Evolutionary conservation across 2,888 invertebrate genomes (phyloP).

Genomic region (Ectemnius cavifrons): DNA sequence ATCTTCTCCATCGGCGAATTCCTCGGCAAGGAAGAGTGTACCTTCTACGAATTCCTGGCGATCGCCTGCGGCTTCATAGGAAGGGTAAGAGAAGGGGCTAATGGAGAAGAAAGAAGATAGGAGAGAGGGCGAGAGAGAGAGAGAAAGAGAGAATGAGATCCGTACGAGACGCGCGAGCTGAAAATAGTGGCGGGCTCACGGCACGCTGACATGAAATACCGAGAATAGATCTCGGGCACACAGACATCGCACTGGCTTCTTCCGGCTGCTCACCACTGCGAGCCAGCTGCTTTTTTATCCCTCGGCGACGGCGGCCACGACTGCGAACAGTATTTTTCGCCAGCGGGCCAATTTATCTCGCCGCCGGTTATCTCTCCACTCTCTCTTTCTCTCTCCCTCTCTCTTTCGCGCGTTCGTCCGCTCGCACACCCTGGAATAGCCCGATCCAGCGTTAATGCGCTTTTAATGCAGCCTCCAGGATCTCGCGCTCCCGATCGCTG

Average conservation of each 20-base stretch:
- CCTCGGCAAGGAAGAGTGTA: conserved; percentile 50
- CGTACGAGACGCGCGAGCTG: neutral
- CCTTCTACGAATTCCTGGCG: conserved; percentile 70
- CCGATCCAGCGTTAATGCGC: conserved; percentile 5
- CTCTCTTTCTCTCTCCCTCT: too few relatives aligned
- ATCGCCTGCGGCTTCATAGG: conserved; percentile 71
- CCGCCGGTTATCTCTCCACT: too few relatives aligned
- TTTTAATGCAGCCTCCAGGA: conserved; percentile 4
- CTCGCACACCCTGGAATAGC: neutral
- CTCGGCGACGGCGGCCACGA: neutral
- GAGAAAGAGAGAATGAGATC: too few relatives aligned
- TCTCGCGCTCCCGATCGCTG: neutral
- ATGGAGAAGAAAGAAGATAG: neutral
- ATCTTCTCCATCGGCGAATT: conserved; percentile 66
- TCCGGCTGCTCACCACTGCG: neutral
- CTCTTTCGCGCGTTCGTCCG: too few relatives aligned
- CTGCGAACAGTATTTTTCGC: conserved; percentile 4
- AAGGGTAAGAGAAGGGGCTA: conserved; percentile 63
- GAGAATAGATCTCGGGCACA: conserved; percentile 30
- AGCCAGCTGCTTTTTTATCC: neutral
- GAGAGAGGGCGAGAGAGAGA: neutral
- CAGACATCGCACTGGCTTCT: conserved; percentile 13
- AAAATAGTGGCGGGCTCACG: conserved; percentile 26
- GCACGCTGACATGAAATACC: conserved; percentile 32
- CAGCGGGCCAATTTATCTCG: conserved; percentile 3